Conservation (phyloP, 2,113 vertebrate genomes). For the Limanda limanda region DNA sequence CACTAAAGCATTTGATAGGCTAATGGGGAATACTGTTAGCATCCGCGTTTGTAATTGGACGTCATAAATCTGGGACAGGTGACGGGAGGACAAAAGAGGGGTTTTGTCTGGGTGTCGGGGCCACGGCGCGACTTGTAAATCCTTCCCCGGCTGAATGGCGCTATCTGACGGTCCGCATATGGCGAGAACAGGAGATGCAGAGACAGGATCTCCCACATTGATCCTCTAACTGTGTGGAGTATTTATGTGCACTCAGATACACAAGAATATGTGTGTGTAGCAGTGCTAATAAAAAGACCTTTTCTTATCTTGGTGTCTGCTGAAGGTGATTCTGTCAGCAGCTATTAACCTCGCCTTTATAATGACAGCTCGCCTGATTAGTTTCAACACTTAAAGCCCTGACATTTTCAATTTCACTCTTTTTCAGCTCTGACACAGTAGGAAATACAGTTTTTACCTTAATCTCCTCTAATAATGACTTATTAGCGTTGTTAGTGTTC, state of each 20-base stretch:
- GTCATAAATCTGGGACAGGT: conserved; percentile 91
- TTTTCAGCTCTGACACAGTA: conserved; percentile 9
- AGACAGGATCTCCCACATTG: conserved; percentile 81
- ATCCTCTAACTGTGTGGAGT: conserved; percentile 64
- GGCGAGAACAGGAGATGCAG: conserved; percentile 83
- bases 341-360: conserved; percentile 74
- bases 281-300: conserved; percentile 59
- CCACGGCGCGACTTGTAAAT: conserved; percentile 88
- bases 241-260: conserved; percentile 24
- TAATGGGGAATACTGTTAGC: conserved; percentile 88
- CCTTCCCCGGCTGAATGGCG: conserved; percentile 87
- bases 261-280: conserved; percentile 6
- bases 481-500: conserved; percentile 35
- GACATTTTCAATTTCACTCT: conserved; percentile 63
- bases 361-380: conserved; percentile 72
- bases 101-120: conserved; percentile 84
- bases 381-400: conserved; percentile 62
- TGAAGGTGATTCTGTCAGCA: conserved; percentile 72
- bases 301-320: conserved; percentile 66
- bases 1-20: conserved; percentile 86
- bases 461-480: conserved; percentile 37
- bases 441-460: conserved; percentile 29
- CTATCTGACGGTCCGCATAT: conserved; percentile 81
- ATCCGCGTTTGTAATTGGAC: conserved; percentile 85
- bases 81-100: conserved; percentile 88